Conservation (phyloP, 2,113 vertebrate species). For the Genyomyrus donnyi region DNA sequence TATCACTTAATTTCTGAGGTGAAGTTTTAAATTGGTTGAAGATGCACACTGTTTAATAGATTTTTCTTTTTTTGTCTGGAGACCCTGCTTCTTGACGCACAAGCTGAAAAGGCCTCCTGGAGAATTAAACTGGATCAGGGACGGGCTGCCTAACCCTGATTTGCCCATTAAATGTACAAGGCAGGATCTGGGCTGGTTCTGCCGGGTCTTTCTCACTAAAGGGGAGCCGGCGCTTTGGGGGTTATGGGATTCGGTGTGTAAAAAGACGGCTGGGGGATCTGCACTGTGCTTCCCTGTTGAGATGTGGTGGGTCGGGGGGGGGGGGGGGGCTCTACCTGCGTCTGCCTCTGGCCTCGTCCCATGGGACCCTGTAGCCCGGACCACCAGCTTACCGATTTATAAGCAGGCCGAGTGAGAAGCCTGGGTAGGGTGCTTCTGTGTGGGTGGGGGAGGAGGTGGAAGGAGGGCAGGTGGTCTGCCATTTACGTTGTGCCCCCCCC, state of each 20-base stretch:
- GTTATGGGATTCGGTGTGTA: background rate
- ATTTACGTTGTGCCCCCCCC: background rate
- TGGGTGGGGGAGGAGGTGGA: background rate
- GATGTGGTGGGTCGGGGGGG: background rate
- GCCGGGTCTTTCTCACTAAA: conserved; percentile 30
- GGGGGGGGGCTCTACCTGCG: background rate
- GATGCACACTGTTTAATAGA: conserved; percentile 41
- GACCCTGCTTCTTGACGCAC: conserved; percentile 38
- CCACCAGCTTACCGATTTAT: background rate
- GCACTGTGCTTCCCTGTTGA: background rate
- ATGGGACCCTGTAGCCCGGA: background rate
- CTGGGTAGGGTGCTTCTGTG: background rate
- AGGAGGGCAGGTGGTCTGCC: background rate
- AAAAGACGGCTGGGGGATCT: background rate
- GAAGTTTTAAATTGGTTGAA: conserved; percentile 36
- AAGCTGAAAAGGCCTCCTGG: conserved; percentile 34
- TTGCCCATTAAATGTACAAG: conserved; percentile 42
- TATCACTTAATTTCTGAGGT: conserved; percentile 35
- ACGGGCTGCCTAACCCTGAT: conserved; percentile 41
- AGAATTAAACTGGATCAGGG: conserved; percentile 55
- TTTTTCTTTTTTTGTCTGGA: conserved; percentile 40
- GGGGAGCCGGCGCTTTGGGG: background rate
- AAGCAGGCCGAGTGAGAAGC: background rate
- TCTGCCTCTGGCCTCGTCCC: background rate
- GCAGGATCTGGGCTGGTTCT: conserved; percentile 37